Evolutionary conservation across 2,113 vertebrate genomes (phyloP), one percentile per base, ranked within the genome.

Genomic region (Pygoscelis adeliae): DNA sequence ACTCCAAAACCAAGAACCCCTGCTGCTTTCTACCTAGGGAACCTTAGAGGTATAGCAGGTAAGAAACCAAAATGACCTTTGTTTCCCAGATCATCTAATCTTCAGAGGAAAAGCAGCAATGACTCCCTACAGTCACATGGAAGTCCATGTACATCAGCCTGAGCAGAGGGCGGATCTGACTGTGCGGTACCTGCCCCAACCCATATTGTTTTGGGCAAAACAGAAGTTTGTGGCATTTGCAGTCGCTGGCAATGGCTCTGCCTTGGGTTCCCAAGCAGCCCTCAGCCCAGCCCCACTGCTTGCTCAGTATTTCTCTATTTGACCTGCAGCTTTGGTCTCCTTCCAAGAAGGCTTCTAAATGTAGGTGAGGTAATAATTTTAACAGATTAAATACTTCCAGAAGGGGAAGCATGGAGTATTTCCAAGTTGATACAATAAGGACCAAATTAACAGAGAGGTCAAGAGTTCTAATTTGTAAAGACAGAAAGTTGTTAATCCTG

Each of bases 341-440:
- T 89, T 87, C 96, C 94, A 96, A 94, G 59, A 47, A 34, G 16
- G 56, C 66, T 95, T 90, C 70, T 65, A 76, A 72, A 69, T 26
- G 65, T 52, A 95, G 83, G 53, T 2, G 3, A 91, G 23, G 73
- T 58, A 95, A 79, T 93, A 69, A 95, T 87, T 96, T 79, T 59
- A 92, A 83, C 77, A 94, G 78, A 89, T 85, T 91, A 89, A 97
- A 94, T 58, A 65, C 58, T 91, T 96, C 66, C 91, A 96, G 78
- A 80, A 93, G 55, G 42, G 70, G 58, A 95, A 91, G 47, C 0
- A 1, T 61, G 32, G 63, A 95, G 44, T 84, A 76, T 65, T 90
- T 96, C 67, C 89, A 95, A 59, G 42, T 19, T 69, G 79, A 95
- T 58, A 81, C 47, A 96, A 14, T 26, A 90, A 71, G 42, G 88